A percentile compares a stretch with the other conserved stretches of the same genome.
Conservation (phyloP, 2,888 invertebrate genomes). For the Campopleginae sp. region DNA sequence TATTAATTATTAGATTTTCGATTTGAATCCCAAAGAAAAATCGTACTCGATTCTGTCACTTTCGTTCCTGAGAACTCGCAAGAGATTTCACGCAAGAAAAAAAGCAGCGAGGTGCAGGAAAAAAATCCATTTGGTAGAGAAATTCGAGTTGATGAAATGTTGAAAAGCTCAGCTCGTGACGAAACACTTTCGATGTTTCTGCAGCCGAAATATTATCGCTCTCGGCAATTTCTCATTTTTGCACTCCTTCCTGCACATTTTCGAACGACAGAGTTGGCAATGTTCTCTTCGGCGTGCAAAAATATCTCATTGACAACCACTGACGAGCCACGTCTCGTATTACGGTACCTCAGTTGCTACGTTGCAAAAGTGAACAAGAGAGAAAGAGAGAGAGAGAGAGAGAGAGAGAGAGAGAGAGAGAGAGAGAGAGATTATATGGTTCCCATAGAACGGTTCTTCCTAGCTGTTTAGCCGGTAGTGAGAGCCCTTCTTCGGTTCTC, state of each 20-base stretch:
- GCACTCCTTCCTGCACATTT: background rate
- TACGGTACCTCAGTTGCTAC: conserved; percentile 65
- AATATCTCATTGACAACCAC: conserved; percentile 52
- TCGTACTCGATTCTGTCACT: no score
- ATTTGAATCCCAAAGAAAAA: no score
- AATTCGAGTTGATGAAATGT: background rate
- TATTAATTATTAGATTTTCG: no score
- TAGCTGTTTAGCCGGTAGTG: conserved; percentile 42
- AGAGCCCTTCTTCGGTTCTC: conserved; percentile 44
- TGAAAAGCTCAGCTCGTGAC: background rate
- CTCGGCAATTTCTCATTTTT: background rate
- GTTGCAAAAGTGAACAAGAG: conserved; percentile 48
- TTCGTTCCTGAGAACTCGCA: no score
- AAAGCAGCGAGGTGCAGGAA: background rate
- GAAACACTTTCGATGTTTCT: background rate
- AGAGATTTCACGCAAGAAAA: background rate
- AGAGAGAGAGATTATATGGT: conserved; percentile 48
- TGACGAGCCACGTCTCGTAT: conserved; percentile 65
- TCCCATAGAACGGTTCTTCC: conserved; percentile 67
- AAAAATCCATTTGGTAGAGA: background rate
- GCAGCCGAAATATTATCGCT: background rate
- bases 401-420: conserved; percentile 30
- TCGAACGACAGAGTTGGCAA: background rate
- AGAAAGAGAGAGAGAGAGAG: conserved; percentile 14
- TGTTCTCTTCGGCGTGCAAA: conserved; percentile 16